A percentile compares a stretch with the other conserved stretches of the same genome.
Conservation (phyloP, 2,113 vertebrate species). For the Macroglossus sobrinus region DNA sequence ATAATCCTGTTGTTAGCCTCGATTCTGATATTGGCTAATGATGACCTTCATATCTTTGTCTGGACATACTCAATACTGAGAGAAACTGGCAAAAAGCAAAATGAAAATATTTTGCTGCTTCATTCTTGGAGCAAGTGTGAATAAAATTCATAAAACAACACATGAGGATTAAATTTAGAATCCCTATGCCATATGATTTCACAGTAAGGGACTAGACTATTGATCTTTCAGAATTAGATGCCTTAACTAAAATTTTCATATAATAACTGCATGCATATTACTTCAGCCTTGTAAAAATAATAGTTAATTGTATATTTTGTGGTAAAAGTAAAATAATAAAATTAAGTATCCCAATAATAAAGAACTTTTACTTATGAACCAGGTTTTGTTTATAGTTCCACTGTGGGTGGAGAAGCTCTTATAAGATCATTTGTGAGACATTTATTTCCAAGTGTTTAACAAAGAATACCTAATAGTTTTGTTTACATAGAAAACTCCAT, state of each 20-base stretch:
- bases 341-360: background rate
- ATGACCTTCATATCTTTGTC: background rate
- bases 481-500: background rate
- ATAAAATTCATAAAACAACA: background rate
- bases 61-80: background rate
- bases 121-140: background rate
- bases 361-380: constrained; percentile 1
- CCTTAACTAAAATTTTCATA: background rate
- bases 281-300: background rate
- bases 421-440: background rate
- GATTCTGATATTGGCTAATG: background rate
- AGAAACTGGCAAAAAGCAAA: background rate
- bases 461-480: constrained; percentile 38
- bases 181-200: background rate
- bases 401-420: background rate
- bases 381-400: constrained; percentile 6
- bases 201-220: background rate
- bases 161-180: background rate
- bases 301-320: background rate
- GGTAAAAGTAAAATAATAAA: background rate
- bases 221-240: background rate
- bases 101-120: background rate
- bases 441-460: constrained; percentile 12
- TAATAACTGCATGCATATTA: background rate
- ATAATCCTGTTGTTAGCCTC: background rate